Percentiles rank a stretch among this genome's conserved stretches.
These are phyloP conservation scores for Machimus atricapillus DNA, from an alignment of 2,888 invertebrate genomes.

Conservation along the genomic window DNA sequence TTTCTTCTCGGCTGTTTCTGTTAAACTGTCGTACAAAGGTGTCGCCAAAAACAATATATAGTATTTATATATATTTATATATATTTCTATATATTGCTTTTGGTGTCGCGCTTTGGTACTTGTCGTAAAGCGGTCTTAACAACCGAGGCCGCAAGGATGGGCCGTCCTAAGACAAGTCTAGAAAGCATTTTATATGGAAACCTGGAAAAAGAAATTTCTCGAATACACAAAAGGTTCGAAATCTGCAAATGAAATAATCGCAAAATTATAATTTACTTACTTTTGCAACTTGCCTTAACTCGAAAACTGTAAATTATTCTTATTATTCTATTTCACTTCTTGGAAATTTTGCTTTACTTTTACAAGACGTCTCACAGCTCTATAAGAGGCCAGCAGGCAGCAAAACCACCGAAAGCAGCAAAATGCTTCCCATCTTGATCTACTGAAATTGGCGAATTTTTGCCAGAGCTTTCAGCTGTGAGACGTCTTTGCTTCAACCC, in stretches of 20 bases:
- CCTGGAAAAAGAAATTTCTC: slow-evolving; percentile 6
- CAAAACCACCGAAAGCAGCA: too few relatives aligned
- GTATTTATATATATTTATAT: too few relatives aligned
- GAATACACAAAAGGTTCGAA: not conserved
- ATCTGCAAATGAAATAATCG: not conserved
- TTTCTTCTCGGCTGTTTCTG: slow-evolving; percentile 58
- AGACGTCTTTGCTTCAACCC: too few relatives aligned
- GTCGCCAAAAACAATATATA: too few relatives aligned
- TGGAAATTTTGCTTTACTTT: not conserved
- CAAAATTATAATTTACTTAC: not conserved
- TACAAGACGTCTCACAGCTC: not conserved
- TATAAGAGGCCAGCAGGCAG: too few relatives aligned
- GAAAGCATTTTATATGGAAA: slow-evolving; percentile 62
- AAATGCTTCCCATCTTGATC: too few relatives aligned
- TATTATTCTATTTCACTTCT: not conserved
- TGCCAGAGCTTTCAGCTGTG: too few relatives aligned
- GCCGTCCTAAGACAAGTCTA: slow-evolving; percentile 59
- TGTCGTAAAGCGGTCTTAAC: slow-evolving; percentile 40
- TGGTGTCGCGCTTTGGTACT: slow-evolving; percentile 45
- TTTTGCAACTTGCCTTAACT: not conserved
- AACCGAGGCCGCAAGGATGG: slow-evolving; percentile 39
- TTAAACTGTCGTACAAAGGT: slow-evolving; percentile 66
- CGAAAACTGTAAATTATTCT: not conserved
- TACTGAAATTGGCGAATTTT: too few relatives aligned
- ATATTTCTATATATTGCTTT: too few relatives aligned